Evolutionary conservation across 2,113 vertebrate species (phyloP), one percentile per base, ranked within the genome.

Genomic region (Xenopus tropicalis): DNA sequence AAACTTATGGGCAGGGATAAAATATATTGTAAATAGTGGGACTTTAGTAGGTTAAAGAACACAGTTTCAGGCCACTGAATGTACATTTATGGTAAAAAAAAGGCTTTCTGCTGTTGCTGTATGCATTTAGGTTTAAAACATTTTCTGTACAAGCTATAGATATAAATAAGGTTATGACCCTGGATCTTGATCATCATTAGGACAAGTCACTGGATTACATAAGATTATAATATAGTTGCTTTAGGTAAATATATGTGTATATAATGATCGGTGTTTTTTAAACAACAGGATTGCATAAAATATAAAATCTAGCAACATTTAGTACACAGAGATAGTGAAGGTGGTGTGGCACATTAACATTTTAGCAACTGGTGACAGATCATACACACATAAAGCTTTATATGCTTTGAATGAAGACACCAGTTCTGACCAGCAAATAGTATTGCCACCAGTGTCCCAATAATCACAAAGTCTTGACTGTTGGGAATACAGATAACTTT

Each of bases 341-440:
- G 65, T 23, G 57, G 44, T 51, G 73, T 68, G 73, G 73, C 73
- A 62, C 66, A 62, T 69, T 62, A 29, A 69, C 51, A 52, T 52
- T 61, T 68, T 52, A 66, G 54, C 63, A 66, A 73, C 37, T 51
- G 44, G 46, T 42, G 24, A 62, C 16, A 59, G 43, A 52, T 54
- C 11, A 2, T 62, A 24, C 23, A 51, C 37, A 66, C 43, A 48
- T 5, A 54, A 54, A 24, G n/a, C 16, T 57, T 24, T 23, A 62
- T 14, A 76, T 42, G 66, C 52, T 61, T 4, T 76, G 2, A 14
- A 43, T 43, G 66, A 57, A 46, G 29, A 24, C 43, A n/a, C 23
- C 14, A 42, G 19, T 72, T 76, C 46, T 37, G 57, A 67, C 44
- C 23, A 5, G 25, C 37, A 19, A 63, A 69, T 5, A 56, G 46